phyloP scores from a whole-genome alignment of 2,888 invertebrate species.

The Chamaedrilus cognettii region DNA sequence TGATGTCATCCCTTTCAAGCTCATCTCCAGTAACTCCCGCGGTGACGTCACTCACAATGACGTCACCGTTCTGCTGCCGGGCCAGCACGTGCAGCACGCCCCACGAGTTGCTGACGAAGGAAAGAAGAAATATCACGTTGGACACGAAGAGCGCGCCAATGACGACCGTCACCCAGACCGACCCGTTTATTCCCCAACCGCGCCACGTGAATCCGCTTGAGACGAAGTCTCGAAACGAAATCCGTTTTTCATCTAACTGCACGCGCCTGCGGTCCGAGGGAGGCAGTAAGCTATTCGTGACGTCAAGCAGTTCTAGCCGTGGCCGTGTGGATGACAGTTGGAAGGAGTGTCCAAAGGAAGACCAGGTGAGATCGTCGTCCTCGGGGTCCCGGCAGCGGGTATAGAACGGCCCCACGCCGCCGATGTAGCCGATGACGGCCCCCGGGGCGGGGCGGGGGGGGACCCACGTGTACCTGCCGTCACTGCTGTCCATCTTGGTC shows the following conservation, averaged over 20 bases:
- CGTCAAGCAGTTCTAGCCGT: no score
- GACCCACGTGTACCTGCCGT: no score
- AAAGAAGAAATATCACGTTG: conserved; percentile 26
- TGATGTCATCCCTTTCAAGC: background rate
- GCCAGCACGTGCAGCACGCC: conserved; percentile 19
- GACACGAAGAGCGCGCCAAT: conserved; percentile 28
- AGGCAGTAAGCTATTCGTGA: no score
- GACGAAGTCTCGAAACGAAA: background rate
- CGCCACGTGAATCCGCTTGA: background rate
- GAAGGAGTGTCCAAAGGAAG: no score
- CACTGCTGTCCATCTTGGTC: no score
- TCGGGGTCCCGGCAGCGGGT: background rate
- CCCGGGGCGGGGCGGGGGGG: background rate
- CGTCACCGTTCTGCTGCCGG: background rate
- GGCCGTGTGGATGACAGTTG: no score
- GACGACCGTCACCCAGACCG: conserved; percentile 13
- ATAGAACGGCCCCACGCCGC: conserved; percentile 5
- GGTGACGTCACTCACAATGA: background rate
- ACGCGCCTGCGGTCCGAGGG: background rate
- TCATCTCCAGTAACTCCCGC: no score
- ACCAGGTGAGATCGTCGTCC: background rate
- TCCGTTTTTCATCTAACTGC: no score
- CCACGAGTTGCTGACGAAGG: conserved; percentile 33
- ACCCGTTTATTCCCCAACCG: background rate
- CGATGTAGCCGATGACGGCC: conserved; percentile 6